Conservation (phyloP, 2,888 invertebrate genomes). For the Laspeyria flexula region DNA sequence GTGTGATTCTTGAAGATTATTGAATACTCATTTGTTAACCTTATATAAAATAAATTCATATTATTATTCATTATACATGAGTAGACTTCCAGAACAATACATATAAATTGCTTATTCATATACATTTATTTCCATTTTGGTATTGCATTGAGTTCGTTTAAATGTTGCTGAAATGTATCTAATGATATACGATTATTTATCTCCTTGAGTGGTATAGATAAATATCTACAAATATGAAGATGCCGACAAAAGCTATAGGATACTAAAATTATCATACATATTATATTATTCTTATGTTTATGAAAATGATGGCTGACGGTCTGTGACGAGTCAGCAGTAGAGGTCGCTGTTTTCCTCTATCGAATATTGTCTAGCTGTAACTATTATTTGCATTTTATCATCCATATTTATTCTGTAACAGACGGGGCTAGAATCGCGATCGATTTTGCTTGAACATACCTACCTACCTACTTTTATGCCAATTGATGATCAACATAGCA, state of each 20-base stretch:
- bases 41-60: slow-evolving; percentile 1
- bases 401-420: background rate
- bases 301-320: slow-evolving; percentile 44
- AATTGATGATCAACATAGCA: background rate
- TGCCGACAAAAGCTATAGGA: slow-evolving; percentile 37
- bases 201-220: slow-evolving; percentile 17
- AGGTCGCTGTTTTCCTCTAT: slow-evolving; percentile 26
- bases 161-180: background rate
- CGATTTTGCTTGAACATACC: background rate
- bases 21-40: background rate
- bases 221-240: slow-evolving; percentile 27
- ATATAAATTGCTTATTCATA: background rate
- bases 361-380: slow-evolving; percentile 20
- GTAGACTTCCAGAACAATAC: background rate
- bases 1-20: background rate
- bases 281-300: slow-evolving; percentile 48
- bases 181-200: too few species aligned
- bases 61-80: background rate
- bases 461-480: background rate
- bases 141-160: background rate
- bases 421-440: background rate
- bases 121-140: background rate
- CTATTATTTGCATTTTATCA: slow-evolving; percentile 4
- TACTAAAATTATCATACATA: slow-evolving; percentile 52
- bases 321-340: slow-evolving; percentile 35